These are phyloP conservation scores for Phalacrocorax brasilianus DNA, from an alignment of 2,113 vertebrate species.

Conservation along the genomic window DNA sequence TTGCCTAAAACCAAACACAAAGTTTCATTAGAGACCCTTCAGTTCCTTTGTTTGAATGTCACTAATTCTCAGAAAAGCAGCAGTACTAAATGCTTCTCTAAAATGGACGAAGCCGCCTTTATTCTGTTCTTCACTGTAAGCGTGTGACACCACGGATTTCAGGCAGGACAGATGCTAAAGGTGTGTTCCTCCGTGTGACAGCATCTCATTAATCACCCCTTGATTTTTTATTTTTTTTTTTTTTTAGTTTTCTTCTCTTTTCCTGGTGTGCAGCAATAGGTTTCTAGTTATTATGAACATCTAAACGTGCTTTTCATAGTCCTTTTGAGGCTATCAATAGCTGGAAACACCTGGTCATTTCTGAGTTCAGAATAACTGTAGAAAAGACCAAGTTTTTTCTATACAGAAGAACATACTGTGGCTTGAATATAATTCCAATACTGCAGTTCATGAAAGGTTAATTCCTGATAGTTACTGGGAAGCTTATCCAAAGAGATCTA, in stretches of 20 bases:
- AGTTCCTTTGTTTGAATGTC: neutral
- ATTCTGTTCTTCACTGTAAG: neutral
- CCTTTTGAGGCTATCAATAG: neutral
- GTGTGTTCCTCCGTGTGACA: neutral
- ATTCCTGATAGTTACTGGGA: neutral
- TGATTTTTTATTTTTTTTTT: too few relatives aligned
- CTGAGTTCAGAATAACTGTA: neutral
- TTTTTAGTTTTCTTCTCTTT: neutral
- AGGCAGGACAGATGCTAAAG: neutral
- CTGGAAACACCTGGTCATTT: neutral
- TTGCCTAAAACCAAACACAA: slow-evolving; percentile 77
- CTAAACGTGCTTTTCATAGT: neutral
- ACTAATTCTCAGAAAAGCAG: neutral
- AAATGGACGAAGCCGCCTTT: neutral
- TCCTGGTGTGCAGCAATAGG: neutral
- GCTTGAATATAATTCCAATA: neutral
- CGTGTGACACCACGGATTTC: neutral
- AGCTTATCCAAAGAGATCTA: neutral
- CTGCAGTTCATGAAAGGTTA: neutral
- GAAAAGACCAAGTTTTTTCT: neutral
- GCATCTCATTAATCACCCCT: too few relatives aligned
- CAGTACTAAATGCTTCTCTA: neutral
- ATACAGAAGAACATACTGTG: neutral
- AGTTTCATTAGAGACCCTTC: neutral
- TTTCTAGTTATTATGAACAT: neutral